A percentile compares a stretch with the other conserved stretches of the same genome.
Conservation (phyloP, 2,113 vertebrate species). For the Chloebia gouldiae region DNA sequence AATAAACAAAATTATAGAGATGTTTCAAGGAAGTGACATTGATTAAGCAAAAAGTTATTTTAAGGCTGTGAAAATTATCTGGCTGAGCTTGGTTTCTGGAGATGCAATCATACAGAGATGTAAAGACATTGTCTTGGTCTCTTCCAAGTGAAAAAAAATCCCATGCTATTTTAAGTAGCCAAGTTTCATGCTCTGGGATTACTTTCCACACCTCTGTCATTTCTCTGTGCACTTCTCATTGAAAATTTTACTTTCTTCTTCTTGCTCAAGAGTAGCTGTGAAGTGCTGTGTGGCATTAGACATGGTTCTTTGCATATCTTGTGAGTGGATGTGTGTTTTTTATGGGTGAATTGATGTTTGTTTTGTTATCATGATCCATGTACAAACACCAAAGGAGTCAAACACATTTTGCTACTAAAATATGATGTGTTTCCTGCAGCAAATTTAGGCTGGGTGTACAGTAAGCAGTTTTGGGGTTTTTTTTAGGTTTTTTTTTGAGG, state of each 20-base stretch:
- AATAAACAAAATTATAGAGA: neutral
- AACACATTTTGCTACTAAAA: neutral
- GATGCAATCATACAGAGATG: neutral
- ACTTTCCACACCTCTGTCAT: neutral
- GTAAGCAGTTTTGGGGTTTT: neutral
- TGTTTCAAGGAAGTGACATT: conserved; percentile 11
- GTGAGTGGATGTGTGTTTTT: neutral
- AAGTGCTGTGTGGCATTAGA: neutral
- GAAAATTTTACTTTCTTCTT: neutral
- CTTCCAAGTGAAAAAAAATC: neutral
- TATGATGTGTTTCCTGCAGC: neutral
- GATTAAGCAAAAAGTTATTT: conserved; percentile 50
- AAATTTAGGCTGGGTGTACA: neutral
- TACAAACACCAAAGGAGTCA: neutral
- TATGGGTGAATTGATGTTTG: neutral
- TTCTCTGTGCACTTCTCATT: neutral
- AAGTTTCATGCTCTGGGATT: neutral
- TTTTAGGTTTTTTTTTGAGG: neutral
- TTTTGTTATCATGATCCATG: neutral
- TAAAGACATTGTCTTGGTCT: neutral
- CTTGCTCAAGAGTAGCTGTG: neutral
- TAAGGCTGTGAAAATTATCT: neutral
- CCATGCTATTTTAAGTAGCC: neutral
- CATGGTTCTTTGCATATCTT: neutral
- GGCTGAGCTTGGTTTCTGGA: neutral